phyloP scores from a whole-genome alignment of 2,888 invertebrate genomes.

The Poecilus cupreus region DNA sequence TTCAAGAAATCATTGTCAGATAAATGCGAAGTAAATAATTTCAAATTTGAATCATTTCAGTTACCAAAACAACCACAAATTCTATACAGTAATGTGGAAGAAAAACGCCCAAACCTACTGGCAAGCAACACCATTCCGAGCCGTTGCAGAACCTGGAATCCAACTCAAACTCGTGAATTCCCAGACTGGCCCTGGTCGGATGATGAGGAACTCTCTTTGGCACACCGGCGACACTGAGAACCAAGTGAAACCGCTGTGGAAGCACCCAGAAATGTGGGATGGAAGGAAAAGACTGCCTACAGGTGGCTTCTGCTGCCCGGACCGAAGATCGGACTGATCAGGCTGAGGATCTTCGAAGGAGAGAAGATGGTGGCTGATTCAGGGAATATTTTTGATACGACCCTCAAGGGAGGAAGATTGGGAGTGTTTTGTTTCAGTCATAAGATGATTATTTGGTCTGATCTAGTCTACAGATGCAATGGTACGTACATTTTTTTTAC shows the following conservation, averaged over 20 bases:
- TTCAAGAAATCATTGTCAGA: too few species aligned
- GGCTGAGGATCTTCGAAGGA: constrained; percentile 92
- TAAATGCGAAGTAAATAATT: too few species aligned
- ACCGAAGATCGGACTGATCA: constrained; percentile 93
- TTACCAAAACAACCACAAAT: constrained; percentile 92
- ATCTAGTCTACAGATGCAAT: constrained; percentile 93
- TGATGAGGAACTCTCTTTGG: constrained; percentile 94
- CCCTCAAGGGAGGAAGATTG: constrained; percentile 93
- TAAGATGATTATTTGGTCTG: constrained; percentile 98
- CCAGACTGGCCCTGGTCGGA: constrained; percentile 92
- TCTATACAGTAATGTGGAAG: constrained; percentile 99
- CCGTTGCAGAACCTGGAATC: constrained; percentile 95
- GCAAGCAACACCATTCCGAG: constrained; percentile 92
- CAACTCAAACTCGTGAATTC: constrained; percentile 95
- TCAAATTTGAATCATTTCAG: too few species aligned
- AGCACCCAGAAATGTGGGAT: constrained; percentile 93
- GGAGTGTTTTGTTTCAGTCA: constrained; percentile 99
- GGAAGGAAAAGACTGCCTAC: constrained; percentile 94
- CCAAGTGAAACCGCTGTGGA: constrained; percentile 93
- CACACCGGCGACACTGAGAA: constrained; percentile 92
- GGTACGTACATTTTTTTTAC: constrained; percentile 74
- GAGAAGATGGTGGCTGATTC: constrained; percentile 92
- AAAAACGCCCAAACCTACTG: constrained; percentile 95
- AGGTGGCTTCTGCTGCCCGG: constrained; percentile 95
- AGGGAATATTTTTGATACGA: constrained; percentile 92